Conservation (phyloP, 2,888 invertebrate genomes). For the Drosophila glabriapex region DNA sequence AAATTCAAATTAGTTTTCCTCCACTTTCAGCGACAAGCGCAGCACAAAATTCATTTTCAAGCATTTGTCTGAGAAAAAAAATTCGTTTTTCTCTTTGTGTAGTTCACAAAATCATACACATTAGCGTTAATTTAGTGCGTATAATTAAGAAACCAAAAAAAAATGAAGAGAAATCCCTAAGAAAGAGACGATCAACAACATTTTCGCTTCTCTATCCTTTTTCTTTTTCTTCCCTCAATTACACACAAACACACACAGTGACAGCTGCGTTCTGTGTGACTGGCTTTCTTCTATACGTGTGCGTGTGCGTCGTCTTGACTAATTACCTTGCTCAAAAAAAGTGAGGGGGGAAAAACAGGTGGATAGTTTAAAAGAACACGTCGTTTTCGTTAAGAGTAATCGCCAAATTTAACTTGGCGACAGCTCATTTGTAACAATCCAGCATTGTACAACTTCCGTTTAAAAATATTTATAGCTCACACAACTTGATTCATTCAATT, state of each 20-base stretch:
- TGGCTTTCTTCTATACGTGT: constrained; percentile 60
- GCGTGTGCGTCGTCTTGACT: constrained; percentile 53
- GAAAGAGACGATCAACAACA: constrained; percentile 25
- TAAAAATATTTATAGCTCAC: neutral
- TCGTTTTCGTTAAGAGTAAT: constrained; percentile 36
- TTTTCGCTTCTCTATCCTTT: constrained; percentile 5
- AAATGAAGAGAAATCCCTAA: constrained; percentile 12
- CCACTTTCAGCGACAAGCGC: constrained; percentile 2
- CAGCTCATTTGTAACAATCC: constrained; percentile 20
- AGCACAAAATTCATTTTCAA: constrained; percentile 49
- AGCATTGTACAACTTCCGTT: constrained; percentile 17
- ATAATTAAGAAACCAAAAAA: constrained; percentile 51
- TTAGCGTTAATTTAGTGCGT: constrained; percentile 65
- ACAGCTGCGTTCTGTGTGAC: constrained; percentile 64
- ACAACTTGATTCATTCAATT: constrained; percentile 24
- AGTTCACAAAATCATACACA: constrained; percentile 50
- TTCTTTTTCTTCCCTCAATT: constrained; percentile 8
- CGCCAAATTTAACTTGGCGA: constrained; percentile 13
- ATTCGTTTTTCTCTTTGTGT: constrained; percentile 7
- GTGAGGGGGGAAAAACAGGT: constrained; percentile 29
- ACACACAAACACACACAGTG: constrained; percentile 19
- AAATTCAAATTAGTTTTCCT: constrained; percentile 24
- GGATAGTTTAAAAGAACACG: constrained; percentile 18
- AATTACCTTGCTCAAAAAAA: constrained; percentile 53
- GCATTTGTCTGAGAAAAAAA: constrained; percentile 22